Conservation (phyloP, 2,113 vertebrate species). For the Malurus cyaneus region DNA sequence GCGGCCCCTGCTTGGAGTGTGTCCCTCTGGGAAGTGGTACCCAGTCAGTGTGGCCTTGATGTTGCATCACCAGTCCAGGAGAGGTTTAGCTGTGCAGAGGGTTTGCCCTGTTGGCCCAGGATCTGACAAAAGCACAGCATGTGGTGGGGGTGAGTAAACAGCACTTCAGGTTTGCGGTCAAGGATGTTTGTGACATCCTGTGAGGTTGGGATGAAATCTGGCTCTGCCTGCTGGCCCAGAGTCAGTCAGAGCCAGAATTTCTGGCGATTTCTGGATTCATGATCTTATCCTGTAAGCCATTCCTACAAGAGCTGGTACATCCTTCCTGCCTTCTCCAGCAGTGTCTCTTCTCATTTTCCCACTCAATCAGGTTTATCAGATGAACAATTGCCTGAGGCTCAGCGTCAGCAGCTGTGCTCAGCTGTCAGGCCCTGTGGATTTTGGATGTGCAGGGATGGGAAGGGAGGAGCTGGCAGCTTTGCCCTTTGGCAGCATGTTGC, state of each 20-base stretch:
- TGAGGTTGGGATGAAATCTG: background rate
- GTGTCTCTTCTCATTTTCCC: background rate
- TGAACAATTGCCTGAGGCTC: accelerated
- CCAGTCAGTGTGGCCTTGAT: background rate
- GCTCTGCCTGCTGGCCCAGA: background rate
- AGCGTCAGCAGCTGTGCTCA: accelerated
- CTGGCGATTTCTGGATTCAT: background rate
- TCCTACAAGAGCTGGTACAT: background rate
- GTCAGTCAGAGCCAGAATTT: background rate
- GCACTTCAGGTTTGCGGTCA: background rate
- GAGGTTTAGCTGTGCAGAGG: background rate
- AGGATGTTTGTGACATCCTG: background rate
- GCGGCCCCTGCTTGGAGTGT: accelerated
- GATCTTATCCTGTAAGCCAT: background rate
- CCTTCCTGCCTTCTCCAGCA: background rate
- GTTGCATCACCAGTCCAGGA: background rate
- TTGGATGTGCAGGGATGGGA: background rate
- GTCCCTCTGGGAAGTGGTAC: background rate
- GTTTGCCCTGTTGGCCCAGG: background rate
- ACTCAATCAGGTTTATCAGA: background rate
- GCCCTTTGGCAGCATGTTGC: background rate
- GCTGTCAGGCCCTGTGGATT: background rate
- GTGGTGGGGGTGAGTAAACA: accelerated
- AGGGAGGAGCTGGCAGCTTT: background rate
- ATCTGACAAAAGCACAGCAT: accelerated